Base-by-base conservation (phyloP, 1,140 invertebrate genomes). In the Drosophila watanabei region DNA sequence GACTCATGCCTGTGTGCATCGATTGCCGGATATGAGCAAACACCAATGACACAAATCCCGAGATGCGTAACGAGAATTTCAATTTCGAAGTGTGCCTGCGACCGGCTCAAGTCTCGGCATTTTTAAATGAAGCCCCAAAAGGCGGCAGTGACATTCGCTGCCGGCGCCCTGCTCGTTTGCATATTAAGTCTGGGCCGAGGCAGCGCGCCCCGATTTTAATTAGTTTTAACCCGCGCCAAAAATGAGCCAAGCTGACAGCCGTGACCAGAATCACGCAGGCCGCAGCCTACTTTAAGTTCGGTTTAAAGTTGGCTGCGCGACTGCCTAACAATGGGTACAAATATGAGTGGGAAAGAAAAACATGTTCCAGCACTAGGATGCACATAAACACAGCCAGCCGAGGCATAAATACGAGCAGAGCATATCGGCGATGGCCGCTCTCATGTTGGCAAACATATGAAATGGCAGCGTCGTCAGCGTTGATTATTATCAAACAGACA, bases 401-500 rank as follows among this genome's bases (percentile, higher is more conserved):
- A 35, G 39, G 20, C 69, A 66, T 60, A 73, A 45, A 62, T 33
- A 52, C 30, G 30, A 33, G 51, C 37, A 61, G 30, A 33, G 51
- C 37, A 61, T 60, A 79, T 79, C 32, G 49, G 32, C 61, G 82
- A 80, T 69, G 82, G 68, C 18, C 78, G 77, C 49, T 80, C 69
- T 57, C 20, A 68, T 78, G 62, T 81, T 65, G 52, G 61, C 75
- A 85, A 85, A 86, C 79, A 86, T 73, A 79, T 81, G 57, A 71
- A 65, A 82, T 41, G 63, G 61, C 60, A 71, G 79, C 75, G 66
- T 81, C 62, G 77, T 66, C 52, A 72, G 59, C 70, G 75, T 72
- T 87, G 83, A 87, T 87, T 87, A 88, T 87, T 83, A 80, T 82
- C 84, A 87, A 87, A 87, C 66, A 87, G 69, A 43, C 33, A 65